Base-by-base conservation (phyloP, 2,797 vertebrate species). In the Ctenosaura bakeri region DNA sequence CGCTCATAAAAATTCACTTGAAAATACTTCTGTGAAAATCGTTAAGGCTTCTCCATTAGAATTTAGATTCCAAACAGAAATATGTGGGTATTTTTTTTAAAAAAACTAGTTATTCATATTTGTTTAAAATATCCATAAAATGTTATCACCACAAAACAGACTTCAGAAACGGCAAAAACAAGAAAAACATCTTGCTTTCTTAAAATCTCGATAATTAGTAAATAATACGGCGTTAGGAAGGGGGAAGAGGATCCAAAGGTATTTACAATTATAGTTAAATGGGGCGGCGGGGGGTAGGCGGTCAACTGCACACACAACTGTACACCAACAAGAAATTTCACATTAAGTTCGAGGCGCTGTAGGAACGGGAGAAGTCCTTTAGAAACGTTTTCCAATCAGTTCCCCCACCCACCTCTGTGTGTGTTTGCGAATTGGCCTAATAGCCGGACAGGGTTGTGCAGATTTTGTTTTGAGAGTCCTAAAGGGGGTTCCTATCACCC, bases 401-500 rank as follows among this genome's bases (percentile, higher is more conserved):
- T 0, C 10, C 54, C 54, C 56, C 16, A 46, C 42, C 42, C 42
- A 46, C 42, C 42, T 46, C 10, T 52, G 52, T 52, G 20, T 59
- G 59, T 59, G 18, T 22, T 3, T 62, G 5, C 20, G 59, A 59
- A 59, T 59, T 0, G 56, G 56, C 16, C 56, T 59, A 20, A 59
- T 54, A 13, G 54, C 54, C 6, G n/a, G 8, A 8, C 0, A 24
- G 26, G 12, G 0, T 2, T 13, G 18, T 12, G 0, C 73, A 10
- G 56, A 10, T 52, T 89, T 80, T 69, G n/a, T 73, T 50, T 26
- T 7, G 66, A 29, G 38, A 6, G 0, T 50, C 62, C 46, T 59
- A 7, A 3, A 24, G 0, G 38, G 1, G 1, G n/a, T 16, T 14
- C n/a, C 10, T 38, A 29, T 64, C 66, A 26, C 6, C 35, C 0